A percentile compares a stretch with the other conserved stretches of the same genome.
phyloP scores from a whole-genome alignment of 2,797 vertebrate genomes.

The Danionella dracula region DNA sequence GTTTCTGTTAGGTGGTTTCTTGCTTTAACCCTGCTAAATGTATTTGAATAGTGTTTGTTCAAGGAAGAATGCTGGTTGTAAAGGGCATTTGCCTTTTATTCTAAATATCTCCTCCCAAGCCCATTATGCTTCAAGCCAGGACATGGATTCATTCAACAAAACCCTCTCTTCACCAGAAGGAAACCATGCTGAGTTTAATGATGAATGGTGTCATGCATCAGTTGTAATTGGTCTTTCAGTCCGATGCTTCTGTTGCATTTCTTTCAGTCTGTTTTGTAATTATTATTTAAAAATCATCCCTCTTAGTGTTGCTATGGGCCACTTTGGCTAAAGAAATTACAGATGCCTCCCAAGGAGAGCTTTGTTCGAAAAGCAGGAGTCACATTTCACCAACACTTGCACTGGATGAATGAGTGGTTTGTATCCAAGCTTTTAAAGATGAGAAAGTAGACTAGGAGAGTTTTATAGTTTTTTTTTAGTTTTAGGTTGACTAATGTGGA shows the following conservation, averaged over 20 bases:
- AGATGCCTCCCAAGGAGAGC: conserved; percentile 22
- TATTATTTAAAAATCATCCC: not conserved
- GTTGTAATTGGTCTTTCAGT: conserved; percentile 43
- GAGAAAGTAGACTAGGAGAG: not conserved
- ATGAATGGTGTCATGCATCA: conserved; percentile 39
- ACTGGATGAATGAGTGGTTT: conserved; percentile 14
- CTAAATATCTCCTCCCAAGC: not conserved
- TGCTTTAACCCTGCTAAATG: not conserved
- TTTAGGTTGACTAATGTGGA: not conserved
- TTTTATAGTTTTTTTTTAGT: no score
- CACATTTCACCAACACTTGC: conserved; percentile 38
- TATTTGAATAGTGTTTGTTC: conserved; percentile 7
- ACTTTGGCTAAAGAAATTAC: conserved; percentile 29
- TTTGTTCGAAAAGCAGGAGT: conserved; percentile 32
- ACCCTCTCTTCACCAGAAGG: conserved; percentile 12
- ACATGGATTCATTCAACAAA: conserved; percentile 22
- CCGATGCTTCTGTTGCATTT: conserved; percentile 27
- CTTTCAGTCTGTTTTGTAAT: not conserved
- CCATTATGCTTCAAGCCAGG: conserved; percentile 12
- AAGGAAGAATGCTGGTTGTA: not conserved
- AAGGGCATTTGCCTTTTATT: not conserved
- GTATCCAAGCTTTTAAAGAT: not conserved
- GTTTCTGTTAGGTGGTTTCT: not conserved
- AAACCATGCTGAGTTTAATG: conserved; percentile 23
- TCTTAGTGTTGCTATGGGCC: conserved; percentile 23